Percentiles rank a stretch among this genome's conserved stretches.
Conservation (phyloP, 2,888 invertebrate species). For the Byasa hedistus region DNA sequence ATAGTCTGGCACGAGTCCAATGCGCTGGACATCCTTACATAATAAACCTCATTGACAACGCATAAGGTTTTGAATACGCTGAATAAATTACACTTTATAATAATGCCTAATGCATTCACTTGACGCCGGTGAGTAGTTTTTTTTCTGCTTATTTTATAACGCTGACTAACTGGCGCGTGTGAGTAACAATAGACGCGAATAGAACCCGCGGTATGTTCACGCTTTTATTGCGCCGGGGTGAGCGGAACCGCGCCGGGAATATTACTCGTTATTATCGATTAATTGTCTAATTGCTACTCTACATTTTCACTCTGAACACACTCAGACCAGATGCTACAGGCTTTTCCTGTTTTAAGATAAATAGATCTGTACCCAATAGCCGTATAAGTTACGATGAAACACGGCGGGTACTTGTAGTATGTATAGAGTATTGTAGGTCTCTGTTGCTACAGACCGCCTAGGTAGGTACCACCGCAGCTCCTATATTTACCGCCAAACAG, state of each 20-base stretch:
- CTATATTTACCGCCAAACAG: too few species aligned
- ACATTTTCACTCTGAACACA: too few species aligned
- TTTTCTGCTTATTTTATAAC: slow-evolving; percentile 19
- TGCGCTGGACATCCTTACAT: slow-evolving; percentile 11
- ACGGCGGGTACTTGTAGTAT: too few species aligned
- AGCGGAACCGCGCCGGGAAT: not conserved
- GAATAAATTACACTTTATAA: slow-evolving; percentile 14
- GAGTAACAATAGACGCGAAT: slow-evolving; percentile 14
- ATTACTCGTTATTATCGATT: too few species aligned
- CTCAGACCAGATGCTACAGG: too few species aligned
- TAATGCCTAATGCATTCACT: slow-evolving; percentile 10
- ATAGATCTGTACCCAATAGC: too few species aligned
- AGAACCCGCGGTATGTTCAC: slow-evolving; percentile 4
- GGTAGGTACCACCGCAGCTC: too few species aligned
- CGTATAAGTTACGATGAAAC: too few species aligned
- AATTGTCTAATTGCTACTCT: too few species aligned
- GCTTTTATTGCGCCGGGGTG: not conserved
- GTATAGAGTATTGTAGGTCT: too few species aligned
- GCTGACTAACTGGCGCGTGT: slow-evolving; percentile 16
- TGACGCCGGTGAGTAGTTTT: slow-evolving; percentile 21
- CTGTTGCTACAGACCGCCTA: too few species aligned
- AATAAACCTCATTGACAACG: slow-evolving; percentile 14
- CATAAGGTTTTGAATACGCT: slow-evolving; percentile 10
- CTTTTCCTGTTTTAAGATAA: too few species aligned
- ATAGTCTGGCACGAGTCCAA: slow-evolving; percentile 17